Percentiles rank a stretch among this genome's conserved stretches.
Conservation (phyloP, 2,113 vertebrate species). For the Typhlomys cinereus region DNA sequence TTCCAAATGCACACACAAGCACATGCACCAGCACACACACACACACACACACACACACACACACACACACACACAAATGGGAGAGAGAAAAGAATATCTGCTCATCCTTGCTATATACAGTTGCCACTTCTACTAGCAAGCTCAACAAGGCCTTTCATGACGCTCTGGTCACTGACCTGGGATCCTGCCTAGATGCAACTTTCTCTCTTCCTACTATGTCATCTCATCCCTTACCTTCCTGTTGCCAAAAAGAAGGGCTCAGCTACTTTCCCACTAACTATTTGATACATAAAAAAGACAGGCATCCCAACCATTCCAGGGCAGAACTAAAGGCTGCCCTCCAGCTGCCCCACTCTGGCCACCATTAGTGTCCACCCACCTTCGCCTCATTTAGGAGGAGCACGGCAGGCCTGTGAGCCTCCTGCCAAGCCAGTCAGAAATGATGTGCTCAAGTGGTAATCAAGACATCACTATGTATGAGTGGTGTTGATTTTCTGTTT, state of each 20-base stretch:
- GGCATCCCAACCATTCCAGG: background rate
- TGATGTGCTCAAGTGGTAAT: accelerated
- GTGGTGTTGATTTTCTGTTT: no score
- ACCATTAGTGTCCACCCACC: background rate
- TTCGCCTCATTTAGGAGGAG: background rate
- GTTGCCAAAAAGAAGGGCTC: background rate
- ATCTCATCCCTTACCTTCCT: background rate
- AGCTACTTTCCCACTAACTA: background rate
- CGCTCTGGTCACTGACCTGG: background rate
- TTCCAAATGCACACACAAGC: no score
- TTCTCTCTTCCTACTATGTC: background rate
- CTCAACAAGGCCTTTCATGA: background rate
- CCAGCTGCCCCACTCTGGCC: no score
- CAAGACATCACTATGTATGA: accelerated
- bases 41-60: no score
- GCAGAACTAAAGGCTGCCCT: background rate
- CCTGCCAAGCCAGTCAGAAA: background rate
- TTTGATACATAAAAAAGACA: background rate
- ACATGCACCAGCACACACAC: no score
- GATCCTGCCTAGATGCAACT: background rate
- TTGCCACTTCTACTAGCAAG: background rate
- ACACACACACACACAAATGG: no score
- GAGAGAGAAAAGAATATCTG: background rate
- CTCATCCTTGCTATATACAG: background rate
- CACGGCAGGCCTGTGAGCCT: background rate